Evolutionary conservation across 2,888 invertebrate genomes (phyloP).

Genomic region (Phrixothrix hirtus): DNA sequence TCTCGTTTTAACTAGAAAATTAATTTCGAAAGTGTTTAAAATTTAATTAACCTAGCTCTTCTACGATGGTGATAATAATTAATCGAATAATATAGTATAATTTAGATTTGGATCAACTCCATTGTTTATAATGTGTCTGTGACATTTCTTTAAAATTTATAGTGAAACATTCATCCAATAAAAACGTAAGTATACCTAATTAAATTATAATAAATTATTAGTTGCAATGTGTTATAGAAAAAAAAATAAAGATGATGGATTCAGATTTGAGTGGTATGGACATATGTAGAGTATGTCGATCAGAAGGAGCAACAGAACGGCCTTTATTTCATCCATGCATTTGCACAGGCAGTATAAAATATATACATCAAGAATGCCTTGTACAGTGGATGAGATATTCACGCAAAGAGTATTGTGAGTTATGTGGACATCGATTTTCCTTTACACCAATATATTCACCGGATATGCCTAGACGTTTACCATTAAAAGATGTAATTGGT

Average conservation of each 20-base stretch:
- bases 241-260: conserved; percentile 16
- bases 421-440: conserved; percentile 96
- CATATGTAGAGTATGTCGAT: conserved; percentile 97
- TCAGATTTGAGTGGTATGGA: conserved; percentile 64
- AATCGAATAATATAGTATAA: too few species aligned
- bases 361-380: conserved; percentile 97
- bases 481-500: conserved; percentile 87
- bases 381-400: conserved; percentile 99
- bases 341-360: conserved; percentile 98
- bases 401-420: conserved; percentile 96
- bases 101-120: conserved; percentile 3
- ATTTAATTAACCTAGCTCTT: too few species aligned
- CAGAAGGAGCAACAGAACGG: conserved; percentile 88
- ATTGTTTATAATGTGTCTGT: conserved; percentile 2
- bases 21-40: too few species aligned
- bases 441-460: conserved; percentile 99
- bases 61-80: too few species aligned
- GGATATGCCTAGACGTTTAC: conserved; percentile 98
- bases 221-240: not conserved
- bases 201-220: not conserved
- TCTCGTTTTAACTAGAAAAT: too few species aligned
- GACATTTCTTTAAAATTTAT: conserved; percentile 8
- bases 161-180: too few species aligned
- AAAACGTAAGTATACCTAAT: conserved; percentile 6
- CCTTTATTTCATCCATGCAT: conserved; percentile 98